A percentile compares a stretch with the other conserved stretches of the same genome.
Evolutionary conservation across 1,140 invertebrate species (phyloP).

Genomic region (Rhopalosiphum maidis): DNA sequence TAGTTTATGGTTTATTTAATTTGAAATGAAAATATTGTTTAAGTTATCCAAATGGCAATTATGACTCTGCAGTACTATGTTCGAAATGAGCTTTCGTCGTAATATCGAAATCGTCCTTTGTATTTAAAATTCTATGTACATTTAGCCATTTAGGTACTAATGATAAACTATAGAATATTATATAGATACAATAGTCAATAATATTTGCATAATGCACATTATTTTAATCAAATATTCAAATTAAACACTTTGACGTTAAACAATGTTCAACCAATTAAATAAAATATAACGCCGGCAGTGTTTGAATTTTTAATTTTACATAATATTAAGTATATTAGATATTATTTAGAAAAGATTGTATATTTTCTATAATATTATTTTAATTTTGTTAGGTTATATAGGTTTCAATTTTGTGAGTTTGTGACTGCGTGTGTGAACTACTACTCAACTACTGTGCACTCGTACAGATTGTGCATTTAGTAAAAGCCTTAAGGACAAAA

Average conservation of each 20-base stretch:
- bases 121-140: neutral
- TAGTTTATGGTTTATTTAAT: too few species aligned
- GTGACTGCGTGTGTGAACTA: neutral
- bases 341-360: neutral
- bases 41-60: neutral
- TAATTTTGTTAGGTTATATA: neutral
- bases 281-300: neutral
- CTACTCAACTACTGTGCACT: neutral
- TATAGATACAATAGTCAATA: too few species aligned
- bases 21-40: neutral
- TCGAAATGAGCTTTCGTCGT: neutral
- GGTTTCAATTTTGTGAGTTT: neutral
- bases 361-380: neutral
- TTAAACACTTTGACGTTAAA: neutral
- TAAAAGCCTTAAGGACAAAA: neutral
- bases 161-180: neutral
- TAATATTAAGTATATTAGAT: neutral
- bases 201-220: neutral
- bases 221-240: neutral
- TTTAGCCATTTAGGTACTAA: neutral
- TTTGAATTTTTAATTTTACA: neutral
- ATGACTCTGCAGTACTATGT: neutral
- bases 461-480: neutral
- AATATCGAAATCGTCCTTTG: neutral
- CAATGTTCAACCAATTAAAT: neutral